Percentiles rank a stretch among this genome's conserved stretches.
phyloP scores from a whole-genome alignment of 2,888 invertebrate species.

The Xestia xanthographa region DNA sequence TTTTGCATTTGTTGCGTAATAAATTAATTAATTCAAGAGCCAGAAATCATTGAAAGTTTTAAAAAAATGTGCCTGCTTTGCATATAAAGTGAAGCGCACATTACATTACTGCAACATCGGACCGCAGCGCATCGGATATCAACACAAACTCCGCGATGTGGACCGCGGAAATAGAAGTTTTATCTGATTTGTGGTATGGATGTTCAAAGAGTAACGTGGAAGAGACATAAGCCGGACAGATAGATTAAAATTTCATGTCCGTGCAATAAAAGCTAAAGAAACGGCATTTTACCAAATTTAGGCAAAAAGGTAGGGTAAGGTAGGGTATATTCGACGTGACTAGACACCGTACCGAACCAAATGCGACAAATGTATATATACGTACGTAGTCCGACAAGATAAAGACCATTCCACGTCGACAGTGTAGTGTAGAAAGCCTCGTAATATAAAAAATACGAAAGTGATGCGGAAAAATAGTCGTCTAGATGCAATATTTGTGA shows the following conservation, averaged over 20 bases:
- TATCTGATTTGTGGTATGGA: background rate
- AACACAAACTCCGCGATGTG: background rate
- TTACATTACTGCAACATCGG: background rate
- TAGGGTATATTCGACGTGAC: too few species aligned
- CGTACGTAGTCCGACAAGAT: too few species aligned
- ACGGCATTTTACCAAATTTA: too few species aligned
- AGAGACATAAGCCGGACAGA: background rate
- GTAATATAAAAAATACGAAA: too few species aligned
- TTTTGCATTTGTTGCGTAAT: conserved; percentile 46
- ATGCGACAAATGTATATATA: background rate
- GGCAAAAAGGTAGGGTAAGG: too few species aligned
- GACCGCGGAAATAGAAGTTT: background rate
- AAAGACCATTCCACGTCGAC: too few species aligned
- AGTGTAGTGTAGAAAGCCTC: too few species aligned
- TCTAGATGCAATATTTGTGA: too few species aligned
- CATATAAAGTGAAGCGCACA: background rate
- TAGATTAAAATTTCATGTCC: background rate
- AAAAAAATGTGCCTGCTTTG: conserved; percentile 13
- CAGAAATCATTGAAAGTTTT: conserved; percentile 18
- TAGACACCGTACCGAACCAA: background rate
- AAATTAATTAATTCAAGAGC: conserved; percentile 3
- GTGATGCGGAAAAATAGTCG: too few species aligned
- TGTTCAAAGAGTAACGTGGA: background rate
- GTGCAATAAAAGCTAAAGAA: background rate
- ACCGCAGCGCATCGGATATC: background rate